Evolutionary conservation across 2,888 invertebrate species (phyloP), one percentile per base, ranked within the genome.

Genomic region (Papilio demoleus): DNA sequence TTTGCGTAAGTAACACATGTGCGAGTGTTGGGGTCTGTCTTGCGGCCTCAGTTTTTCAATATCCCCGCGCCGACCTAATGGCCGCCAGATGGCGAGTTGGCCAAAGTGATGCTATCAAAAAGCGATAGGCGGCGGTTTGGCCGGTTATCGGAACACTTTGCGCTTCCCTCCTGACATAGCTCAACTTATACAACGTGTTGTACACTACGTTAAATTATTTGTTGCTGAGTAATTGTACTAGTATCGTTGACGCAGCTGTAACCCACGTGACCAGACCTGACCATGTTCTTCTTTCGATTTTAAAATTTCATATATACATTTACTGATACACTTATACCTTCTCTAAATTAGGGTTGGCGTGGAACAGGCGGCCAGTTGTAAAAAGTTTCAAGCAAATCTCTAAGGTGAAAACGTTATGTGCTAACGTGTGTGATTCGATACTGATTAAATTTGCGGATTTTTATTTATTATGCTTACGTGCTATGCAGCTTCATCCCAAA

Each of bases 41-140:
- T 72, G 75, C 77, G 80, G 86, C 86, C 86, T 87, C 85, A 92
- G 88, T 92, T 92, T 92, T 92, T 92, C 92, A 92, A 92, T 92
- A 92, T 91, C 72, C 76, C 74, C 70, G 67, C 88, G 86, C 87
- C 78, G 75, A 88, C 84, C 90, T 92, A 92, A 92, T 92, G 92
- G 91, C 86, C 86, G 83, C 78, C 92, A 92, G 88, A 90, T 92
- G 92, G 91, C 88, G 87, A 92, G 88, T 92, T 92, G 84, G 87
- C 85, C 83, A 91, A 92, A 92, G 92, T 91, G 92, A 90, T 90
- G 92, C 91, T 90, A 92, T 92, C 92, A 92, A 92, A 92, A 91
- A 90, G 88, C 91, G 88, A 91, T 92, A 91, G 91, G 90, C 89
- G 76, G 90, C 84, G 90, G 88, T 87, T 86, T 86, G 84, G 81